These are phyloP conservation scores for Epinephelus malabaricus DNA, from an alignment of 2,797 vertebrate species.

Conservation along the genomic window DNA sequence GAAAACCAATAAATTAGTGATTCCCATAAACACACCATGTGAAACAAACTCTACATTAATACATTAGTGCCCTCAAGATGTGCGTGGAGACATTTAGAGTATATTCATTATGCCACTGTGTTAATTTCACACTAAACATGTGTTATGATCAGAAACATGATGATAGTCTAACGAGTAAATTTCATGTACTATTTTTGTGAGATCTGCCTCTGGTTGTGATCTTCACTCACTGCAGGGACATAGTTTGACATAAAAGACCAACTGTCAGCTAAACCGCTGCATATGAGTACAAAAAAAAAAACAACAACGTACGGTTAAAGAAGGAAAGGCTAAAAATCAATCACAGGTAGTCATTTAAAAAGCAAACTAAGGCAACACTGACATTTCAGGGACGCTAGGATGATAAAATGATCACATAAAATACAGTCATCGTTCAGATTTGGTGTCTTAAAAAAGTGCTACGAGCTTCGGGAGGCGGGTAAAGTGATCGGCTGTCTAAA, in stretches of 20 bases:
- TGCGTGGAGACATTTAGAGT: conserved; percentile 40
- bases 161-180: conserved; percentile 47
- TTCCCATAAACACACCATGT: conserved; percentile 57
- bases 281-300: conserved; percentile 20
- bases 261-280: conserved; percentile 28
- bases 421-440: conserved; percentile 74
- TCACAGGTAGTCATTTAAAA: conserved; percentile 37
- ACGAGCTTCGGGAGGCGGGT: conserved; percentile 64
- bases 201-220: conserved; percentile 66
- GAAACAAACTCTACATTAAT: conserved; percentile 45
- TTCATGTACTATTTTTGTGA: conserved; percentile 13
- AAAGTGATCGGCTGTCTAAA: conserved; percentile 73
- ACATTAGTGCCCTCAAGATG: conserved; percentile 55
- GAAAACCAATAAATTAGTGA: conserved; percentile 51
- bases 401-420: conserved; percentile 67
- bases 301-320: background rate
- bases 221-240: conserved; percentile 43
- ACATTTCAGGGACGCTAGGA: conserved; percentile 34
- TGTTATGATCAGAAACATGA: conserved; percentile 21
- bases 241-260: conserved; percentile 16
- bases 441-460: conserved; percentile 80
- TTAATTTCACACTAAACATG: conserved; percentile 12
- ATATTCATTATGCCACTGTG: conserved; percentile 36
- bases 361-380: conserved; percentile 45
- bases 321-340: conserved; percentile 44